These are phyloP conservation scores for Pardosa pseudoannulata DNA, from an alignment of 2,888 invertebrate species.

Conservation along the genomic window DNA sequence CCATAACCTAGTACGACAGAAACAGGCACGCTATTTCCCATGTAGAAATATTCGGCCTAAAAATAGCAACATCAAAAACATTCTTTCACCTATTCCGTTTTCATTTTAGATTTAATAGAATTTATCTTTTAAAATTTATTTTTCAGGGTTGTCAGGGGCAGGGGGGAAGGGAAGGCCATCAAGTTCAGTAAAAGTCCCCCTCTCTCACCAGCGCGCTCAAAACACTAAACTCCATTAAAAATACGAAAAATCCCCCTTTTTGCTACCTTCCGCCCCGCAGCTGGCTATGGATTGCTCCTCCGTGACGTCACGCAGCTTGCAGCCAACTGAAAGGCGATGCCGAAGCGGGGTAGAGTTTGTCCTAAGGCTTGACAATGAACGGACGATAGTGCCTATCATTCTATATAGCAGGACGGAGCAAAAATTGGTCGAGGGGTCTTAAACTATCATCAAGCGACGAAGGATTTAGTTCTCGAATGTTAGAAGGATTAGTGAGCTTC, in stretches of 20 bases:
- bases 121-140: too few species aligned
- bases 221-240: background rate
- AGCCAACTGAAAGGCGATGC: constrained; percentile 52
- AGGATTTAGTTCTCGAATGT: constrained; percentile 17
- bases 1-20: too few species aligned
- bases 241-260: background rate
- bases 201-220: too few species aligned
- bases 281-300: constrained; percentile 55
- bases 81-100: too few species aligned
- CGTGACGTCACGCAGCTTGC: constrained; percentile 58
- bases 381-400: background rate
- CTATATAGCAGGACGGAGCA: background rate
- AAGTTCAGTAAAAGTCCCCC: too few species aligned
- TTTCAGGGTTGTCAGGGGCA: too few species aligned
- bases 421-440: background rate
- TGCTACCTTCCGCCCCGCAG: constrained; percentile 49
- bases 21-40: too few species aligned
- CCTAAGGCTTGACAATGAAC: constrained; percentile 21
- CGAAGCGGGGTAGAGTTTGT: constrained; percentile 37
- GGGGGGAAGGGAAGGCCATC: too few species aligned
- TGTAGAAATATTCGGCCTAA: too few species aligned
- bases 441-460: background rate
- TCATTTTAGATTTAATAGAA: too few species aligned
- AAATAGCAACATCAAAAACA: too few species aligned
- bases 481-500: background rate